These are phyloP conservation scores for Anabacerthia variegaticeps DNA, from an alignment of 2,797 vertebrate species.

Conservation along the genomic window DNA sequence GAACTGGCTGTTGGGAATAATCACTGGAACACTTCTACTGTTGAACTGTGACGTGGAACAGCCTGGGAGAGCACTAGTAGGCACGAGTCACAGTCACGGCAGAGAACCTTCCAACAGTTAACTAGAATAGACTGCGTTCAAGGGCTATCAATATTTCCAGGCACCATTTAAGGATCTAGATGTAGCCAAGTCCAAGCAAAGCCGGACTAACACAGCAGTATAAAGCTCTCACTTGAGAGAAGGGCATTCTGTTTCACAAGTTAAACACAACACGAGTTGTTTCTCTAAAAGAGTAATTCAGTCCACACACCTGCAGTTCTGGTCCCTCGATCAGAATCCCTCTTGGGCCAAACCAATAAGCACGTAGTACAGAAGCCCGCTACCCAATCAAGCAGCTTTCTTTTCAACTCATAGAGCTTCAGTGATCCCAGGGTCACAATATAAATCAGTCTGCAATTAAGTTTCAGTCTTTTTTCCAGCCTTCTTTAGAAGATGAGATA, in stretches of 20 bases:
- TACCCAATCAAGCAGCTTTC: not conserved
- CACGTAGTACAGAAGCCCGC: not conserved
- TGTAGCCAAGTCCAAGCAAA: not conserved
- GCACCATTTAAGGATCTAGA: not conserved
- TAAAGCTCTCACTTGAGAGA: not conserved
- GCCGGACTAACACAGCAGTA: not conserved
- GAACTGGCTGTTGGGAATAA: not conserved
- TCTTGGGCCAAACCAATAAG: not conserved
- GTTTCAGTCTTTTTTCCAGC: slow-evolving; percentile 21
- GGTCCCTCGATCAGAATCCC: not conserved
- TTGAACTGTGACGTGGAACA: not conserved
- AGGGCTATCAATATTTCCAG: not conserved
- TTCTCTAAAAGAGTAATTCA: not conserved
- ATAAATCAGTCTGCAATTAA: slow-evolving; percentile 26
- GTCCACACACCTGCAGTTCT: not conserved
- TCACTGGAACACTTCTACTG: not conserved
- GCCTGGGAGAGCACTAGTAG: not conserved
- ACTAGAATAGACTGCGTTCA: not conserved
- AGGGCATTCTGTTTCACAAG: not conserved
- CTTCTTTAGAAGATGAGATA: slow-evolving; percentile 44
- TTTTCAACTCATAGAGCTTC: slow-evolving; percentile 39
- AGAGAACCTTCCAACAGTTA: not conserved
- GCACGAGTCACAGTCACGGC: not conserved
- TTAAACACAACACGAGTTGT: not conserved
- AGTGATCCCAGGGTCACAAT: slow-evolving; percentile 12